phyloP scores from a whole-genome alignment of 2,888 invertebrate species.

The Galerucella pusilla region DNA sequence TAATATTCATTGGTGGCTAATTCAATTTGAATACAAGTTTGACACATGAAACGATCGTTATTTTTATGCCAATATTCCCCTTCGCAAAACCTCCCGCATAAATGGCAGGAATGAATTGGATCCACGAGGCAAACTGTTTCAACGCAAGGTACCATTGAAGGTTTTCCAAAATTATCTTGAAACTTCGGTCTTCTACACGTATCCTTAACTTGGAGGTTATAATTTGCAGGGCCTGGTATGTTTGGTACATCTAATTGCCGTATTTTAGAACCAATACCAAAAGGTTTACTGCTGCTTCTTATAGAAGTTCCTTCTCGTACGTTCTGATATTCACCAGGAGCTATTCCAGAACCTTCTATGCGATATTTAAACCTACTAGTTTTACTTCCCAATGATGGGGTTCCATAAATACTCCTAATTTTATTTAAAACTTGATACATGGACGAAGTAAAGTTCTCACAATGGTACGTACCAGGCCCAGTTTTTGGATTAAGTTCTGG shows the following conservation, averaged over 20 bases:
- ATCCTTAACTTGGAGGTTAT: slow-evolving; percentile 11
- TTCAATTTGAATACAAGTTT: slow-evolving; percentile 64
- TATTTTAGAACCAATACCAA: slow-evolving; percentile 46
- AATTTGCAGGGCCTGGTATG: slow-evolving; percentile 54
- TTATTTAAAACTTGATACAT: slow-evolving; percentile 52
- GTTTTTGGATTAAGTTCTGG: slow-evolving; percentile 47
- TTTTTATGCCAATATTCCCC: slow-evolving; percentile 68
- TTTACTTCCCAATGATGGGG: slow-evolving; percentile 55
- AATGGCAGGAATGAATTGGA: slow-evolving; percentile 62
- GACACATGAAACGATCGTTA: slow-evolving; percentile 58
- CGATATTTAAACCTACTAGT: slow-evolving; percentile 50
- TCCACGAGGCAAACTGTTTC: slow-evolving; percentile 63
- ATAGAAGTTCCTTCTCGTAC: slow-evolving; percentile 37
- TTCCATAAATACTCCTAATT: slow-evolving; percentile 56
- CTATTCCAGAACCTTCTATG: slow-evolving; percentile 56
- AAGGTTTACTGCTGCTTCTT: slow-evolving; percentile 44
- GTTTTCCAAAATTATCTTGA: slow-evolving; percentile 54
- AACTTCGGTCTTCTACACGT: slow-evolving; percentile 23
- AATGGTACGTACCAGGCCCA: slow-evolving; percentile 53
- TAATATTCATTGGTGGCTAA: slow-evolving; percentile 55
- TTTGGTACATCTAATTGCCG: slow-evolving; percentile 36
- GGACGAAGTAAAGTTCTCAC: slow-evolving; percentile 51
- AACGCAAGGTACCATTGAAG: slow-evolving; percentile 62
- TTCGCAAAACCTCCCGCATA: slow-evolving; percentile 62
- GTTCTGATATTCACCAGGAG: slow-evolving; percentile 50